Conservation (phyloP, 1,140 invertebrate species). For the Drosophila yakuba region DNA sequence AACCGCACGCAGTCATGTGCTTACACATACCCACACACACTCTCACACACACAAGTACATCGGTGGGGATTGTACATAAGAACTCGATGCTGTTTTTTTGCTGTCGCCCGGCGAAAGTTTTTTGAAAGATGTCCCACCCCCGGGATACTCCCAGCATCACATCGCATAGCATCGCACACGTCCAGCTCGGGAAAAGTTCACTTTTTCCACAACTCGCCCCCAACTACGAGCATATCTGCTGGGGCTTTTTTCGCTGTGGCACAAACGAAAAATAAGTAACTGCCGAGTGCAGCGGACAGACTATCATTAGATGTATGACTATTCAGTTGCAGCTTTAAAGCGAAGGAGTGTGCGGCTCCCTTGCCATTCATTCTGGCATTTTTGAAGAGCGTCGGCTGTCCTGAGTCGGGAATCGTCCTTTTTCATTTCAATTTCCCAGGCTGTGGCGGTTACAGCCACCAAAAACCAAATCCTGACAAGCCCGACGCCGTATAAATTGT, state of each 20-base stretch:
- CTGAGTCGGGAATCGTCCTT: slow-evolving; percentile 18
- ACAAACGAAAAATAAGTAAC: slow-evolving; percentile 69
- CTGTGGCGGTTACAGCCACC: slow-evolving; percentile 29
- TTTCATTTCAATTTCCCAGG: slow-evolving; percentile 51
- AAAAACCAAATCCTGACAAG: slow-evolving; percentile 66
- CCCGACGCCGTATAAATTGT: slow-evolving; percentile 72
- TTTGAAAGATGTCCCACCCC: slow-evolving; percentile 73
- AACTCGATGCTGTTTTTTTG: slow-evolving; percentile 65
- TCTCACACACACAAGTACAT: slow-evolving; percentile 3
- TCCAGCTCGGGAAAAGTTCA: slow-evolving; percentile 73
- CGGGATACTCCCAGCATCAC: slow-evolving; percentile 20
- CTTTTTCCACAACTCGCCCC: slow-evolving; percentile 15
- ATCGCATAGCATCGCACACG: slow-evolving; percentile 51
- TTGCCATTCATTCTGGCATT: neutral
- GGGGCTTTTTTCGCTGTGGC: slow-evolving; percentile 17
- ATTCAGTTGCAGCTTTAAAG: slow-evolving; percentile 52
- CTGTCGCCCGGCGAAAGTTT: slow-evolving; percentile 74
- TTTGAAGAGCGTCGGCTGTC: slow-evolving; percentile 35
- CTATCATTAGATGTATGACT: slow-evolving; percentile 60
- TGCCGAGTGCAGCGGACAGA: slow-evolving; percentile 60
- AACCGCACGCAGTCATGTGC: slow-evolving; percentile 80
- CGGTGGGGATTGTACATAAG: slow-evolving; percentile 39
- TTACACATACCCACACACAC: slow-evolving; percentile 22
- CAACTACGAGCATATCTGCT: slow-evolving; percentile 17
- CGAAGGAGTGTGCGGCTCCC: neutral